phyloP scores from a whole-genome alignment of 2,888 invertebrate species.

The Petrophora chlorosata region DNA sequence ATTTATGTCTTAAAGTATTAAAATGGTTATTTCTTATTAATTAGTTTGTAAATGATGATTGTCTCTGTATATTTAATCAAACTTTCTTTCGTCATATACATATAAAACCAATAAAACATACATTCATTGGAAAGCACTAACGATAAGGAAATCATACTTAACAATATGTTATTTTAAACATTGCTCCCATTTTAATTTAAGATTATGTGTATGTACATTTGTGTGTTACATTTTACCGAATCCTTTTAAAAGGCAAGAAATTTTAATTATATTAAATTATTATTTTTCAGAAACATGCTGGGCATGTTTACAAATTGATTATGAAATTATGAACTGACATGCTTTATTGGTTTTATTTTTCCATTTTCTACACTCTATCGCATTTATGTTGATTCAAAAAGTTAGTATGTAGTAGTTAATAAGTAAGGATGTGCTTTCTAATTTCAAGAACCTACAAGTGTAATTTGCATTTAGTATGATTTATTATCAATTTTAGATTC shows the following conservation, averaged over 20 bases:
- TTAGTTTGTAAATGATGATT: slow-evolving; percentile 82
- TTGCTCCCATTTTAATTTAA: neutral
- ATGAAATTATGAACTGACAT: slow-evolving; percentile 30
- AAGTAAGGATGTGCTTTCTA: slow-evolving; percentile 35
- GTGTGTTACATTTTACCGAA: no score
- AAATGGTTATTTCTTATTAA: slow-evolving; percentile 84
- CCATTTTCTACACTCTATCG: slow-evolving; percentile 82
- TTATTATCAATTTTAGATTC: slow-evolving; percentile 27
- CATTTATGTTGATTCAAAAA: slow-evolving; percentile 45
- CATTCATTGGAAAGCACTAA: neutral
- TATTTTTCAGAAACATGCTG: neutral
- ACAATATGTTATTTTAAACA: neutral
- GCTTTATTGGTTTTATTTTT: slow-evolving; percentile 78
- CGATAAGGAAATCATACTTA: slow-evolving; percentile 14
- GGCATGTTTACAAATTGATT: slow-evolving; percentile 1
- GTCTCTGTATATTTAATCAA: slow-evolving; percentile 72
- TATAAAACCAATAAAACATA: slow-evolving; percentile 74
- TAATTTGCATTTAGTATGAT: slow-evolving; percentile 36
- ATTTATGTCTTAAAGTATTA: slow-evolving; percentile 84
- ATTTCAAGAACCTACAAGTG: slow-evolving; percentile 32
- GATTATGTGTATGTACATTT: neutral
- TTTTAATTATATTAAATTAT: neutral
- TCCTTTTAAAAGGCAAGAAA: no score
- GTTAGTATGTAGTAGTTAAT: slow-evolving; percentile 36
- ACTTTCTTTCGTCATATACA: slow-evolving; percentile 57